Evolutionary conservation across 2,113 vertebrate genomes (phyloP), one percentile per base, ranked within the genome.

Genomic region (Pholis gunnellus): DNA sequence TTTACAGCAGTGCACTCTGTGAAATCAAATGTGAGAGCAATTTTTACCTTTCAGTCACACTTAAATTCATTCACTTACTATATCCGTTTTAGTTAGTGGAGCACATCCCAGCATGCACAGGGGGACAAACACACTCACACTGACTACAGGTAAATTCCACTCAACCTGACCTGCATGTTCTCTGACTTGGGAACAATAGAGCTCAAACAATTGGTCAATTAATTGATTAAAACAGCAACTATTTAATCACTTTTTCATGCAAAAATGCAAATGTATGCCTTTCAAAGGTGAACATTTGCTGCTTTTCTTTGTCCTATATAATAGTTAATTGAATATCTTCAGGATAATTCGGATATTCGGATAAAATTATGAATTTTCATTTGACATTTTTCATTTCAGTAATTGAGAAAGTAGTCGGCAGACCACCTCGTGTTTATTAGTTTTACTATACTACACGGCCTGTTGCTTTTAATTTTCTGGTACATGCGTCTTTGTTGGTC

Each of bases 401-500:
- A 22, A 27, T n/a, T 71, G 29, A 66, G 9, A 57, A 66, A 46
- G n/a, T 13, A 25, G 54, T 57, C 25, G 5, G 54, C 54, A 14
- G 50, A 52, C 1, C 57, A 31, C 42, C 31, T 64, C 5, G 1
- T 71, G 2, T 61, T 14, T 59, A 20, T 34, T n/a, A 31, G 31
- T 70, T 75, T 79, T 52, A 3, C 29, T 77, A 78, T 60, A 36
- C 50, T 67, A 22, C 13, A 60, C 15, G 5, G 5, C 42, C 68
- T 65, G 9, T 68, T 83, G 52, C 64, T 66, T 25, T 80, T 42
- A 14, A 75, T 69, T 70, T 75, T 65, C 42, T 34, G n/a, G 11
- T 56, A 56, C 44, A 42, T 59, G 56, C 61, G 44, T 79, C 66
- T 63, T 15, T 64, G 50, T 70, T 77, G 52, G 71, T 73, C 79